Conservation (phyloP, 1,140 invertebrate species). For the Diorhabda sublineata region DNA sequence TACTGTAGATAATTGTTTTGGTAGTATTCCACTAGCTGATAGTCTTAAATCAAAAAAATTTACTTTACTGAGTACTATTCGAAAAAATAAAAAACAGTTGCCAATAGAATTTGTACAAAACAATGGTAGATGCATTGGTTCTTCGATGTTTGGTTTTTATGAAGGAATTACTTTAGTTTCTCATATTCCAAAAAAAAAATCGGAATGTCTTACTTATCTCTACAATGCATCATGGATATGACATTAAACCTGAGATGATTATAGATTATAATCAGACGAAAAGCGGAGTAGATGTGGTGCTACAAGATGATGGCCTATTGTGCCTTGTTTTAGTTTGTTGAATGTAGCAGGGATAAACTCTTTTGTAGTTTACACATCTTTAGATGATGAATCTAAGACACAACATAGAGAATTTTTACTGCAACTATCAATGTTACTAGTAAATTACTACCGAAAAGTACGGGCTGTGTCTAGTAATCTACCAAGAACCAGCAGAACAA, state of each 20-base stretch:
- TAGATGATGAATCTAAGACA: no score
- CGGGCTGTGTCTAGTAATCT: background rate
- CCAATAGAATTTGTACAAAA: no score
- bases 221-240: conserved; percentile 21
- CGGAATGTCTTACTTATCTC: conserved; percentile 20
- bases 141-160: no score
- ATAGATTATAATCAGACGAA: conserved; percentile 25
- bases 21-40: no score
- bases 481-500: background rate
- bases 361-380: no score
- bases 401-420: background rate
- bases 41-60: no score
- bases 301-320: conserved; percentile 19
- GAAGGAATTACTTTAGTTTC: no score
- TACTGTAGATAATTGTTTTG: no score
- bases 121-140: no score
- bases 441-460: background rate
- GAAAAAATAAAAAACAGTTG: no score
- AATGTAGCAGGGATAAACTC: conserved; percentile 19
- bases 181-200: background rate
- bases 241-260: conserved; percentile 24
- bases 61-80: no score
- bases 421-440: background rate
- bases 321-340: conserved; percentile 20
- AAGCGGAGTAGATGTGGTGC: conserved; percentile 21